These are phyloP conservation scores for Brachyalestes nurse DNA, from an alignment of 2,797 vertebrate genomes.

Conservation along the genomic window DNA sequence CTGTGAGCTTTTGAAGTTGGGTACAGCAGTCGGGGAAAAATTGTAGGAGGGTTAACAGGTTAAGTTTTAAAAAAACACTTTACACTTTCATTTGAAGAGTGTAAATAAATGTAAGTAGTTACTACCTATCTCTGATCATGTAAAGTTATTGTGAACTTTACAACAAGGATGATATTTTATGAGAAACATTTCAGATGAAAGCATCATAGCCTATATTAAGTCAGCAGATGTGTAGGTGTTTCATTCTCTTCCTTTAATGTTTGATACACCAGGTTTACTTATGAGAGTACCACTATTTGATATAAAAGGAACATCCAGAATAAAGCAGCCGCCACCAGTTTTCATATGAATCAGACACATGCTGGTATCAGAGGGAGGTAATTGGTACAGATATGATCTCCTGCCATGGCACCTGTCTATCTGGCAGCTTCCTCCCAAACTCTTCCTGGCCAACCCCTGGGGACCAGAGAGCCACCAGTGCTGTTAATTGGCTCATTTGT, in stretches of 20 bases:
- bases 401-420: slow-evolving; percentile 44
- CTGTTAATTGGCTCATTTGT: slow-evolving; percentile 85
- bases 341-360: slow-evolving; percentile 24
- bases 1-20: too few relatives aligned
- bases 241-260: neutral
- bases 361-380: slow-evolving; percentile 42
- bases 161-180: neutral
- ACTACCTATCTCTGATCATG: too few relatives aligned
- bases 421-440: slow-evolving; percentile 49
- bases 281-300: neutral
- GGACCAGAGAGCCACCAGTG: slow-evolving; percentile 69
- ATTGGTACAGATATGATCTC: slow-evolving; percentile 48
- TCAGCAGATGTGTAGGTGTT: neutral
- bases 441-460: slow-evolving; percentile 56
- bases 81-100: too few relatives aligned
- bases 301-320: slow-evolving; percentile 1
- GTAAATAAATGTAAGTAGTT: too few relatives aligned
- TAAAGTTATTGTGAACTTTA: too few relatives aligned
- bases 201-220: neutral
- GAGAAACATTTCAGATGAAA: neutral
- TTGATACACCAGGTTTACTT: neutral
- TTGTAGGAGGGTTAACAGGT: too few relatives aligned
- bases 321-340: slow-evolving; percentile 4
- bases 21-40: too few relatives aligned
- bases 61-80: too few relatives aligned